Evolutionary conservation across 1,140 invertebrate species (phyloP).

Genomic region (Elymnias hypermnestra): DNA sequence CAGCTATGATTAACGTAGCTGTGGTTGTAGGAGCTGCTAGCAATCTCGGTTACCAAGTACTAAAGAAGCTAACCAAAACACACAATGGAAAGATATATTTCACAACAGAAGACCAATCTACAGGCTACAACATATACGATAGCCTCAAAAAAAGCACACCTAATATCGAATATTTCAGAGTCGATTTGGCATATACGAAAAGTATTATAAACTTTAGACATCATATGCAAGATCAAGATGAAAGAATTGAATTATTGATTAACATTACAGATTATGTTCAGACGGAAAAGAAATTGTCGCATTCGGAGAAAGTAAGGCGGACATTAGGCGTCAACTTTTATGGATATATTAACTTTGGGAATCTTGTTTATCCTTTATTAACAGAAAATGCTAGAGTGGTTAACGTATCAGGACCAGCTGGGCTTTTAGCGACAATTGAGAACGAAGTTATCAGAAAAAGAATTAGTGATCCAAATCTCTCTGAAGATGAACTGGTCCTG

Average conservation of each 20-base stretch:
- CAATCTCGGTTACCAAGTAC: conserved; percentile 60
- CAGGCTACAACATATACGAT: conserved; percentile 50
- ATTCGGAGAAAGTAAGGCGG: conserved; percentile 52
- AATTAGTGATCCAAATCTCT: conserved; percentile 50
- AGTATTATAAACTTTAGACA: conserved; percentile 63
- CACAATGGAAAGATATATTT: conserved; percentile 64
- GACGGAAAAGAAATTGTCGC: conserved; percentile 45
- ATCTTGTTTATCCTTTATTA: conserved; percentile 58
- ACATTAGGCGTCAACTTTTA: conserved; percentile 63
- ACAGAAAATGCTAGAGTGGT: conserved; percentile 56
- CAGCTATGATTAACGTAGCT: conserved; percentile 56
- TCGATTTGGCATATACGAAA: conserved; percentile 63
- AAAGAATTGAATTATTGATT: conserved; percentile 60
- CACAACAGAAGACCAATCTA: conserved; percentile 58
- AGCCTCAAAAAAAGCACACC: conserved; percentile 33
- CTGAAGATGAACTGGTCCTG: conserved; percentile 58
- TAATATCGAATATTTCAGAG: conserved; percentile 43
- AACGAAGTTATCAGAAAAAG: conserved; percentile 49
- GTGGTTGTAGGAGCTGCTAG: conserved; percentile 58
- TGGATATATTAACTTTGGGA: conserved; percentile 66
- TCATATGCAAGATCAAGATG: conserved; percentile 58
- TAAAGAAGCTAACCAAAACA: conserved; percentile 48
- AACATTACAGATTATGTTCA: conserved; percentile 58
- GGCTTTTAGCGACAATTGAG: conserved; percentile 56
- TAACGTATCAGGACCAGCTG: conserved; percentile 63